Base-by-base conservation (phyloP, 2,888 invertebrate genomes). In the Idaea straminata region DNA sequence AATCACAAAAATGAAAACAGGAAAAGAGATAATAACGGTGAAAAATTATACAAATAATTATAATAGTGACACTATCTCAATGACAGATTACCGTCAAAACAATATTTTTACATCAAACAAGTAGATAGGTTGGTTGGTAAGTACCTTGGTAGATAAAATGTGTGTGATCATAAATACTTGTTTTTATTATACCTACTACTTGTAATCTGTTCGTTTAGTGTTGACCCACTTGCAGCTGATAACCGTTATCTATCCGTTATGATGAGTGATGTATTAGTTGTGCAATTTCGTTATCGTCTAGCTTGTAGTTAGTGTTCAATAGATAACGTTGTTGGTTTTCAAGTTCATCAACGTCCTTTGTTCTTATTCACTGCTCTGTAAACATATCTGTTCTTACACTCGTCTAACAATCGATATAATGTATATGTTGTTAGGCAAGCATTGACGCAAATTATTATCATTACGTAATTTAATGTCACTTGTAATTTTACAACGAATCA, bases 221-320 rank as follows among this genome's bases (percentile, higher is more conserved):
- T 83, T 90, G 89, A 89, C 91, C 91, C 76, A 91, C 79, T 89
- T 90, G 83, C 76, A 68, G 70, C 69, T 77, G 88, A 90, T 90
- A 89, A 86, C 78, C 68, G 74, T 80, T 89, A 90, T 91, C 88
- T 81, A 74, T 77, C 73, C 70, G 74, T 79, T 80, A 77, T 73
- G 74, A 81, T 59, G 82, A 80, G 74, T 84, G 81, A 85, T 86
- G 82, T 87, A 83, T 84, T 85, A 81, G 81, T 86, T 86, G 85
- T 84, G 85, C 86, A 88, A 88, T 85, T 83, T 75, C 74, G 77
- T 80, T 87, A 89, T 87, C 85, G 69, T 75, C 61, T 74, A 73
- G 47, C 47, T 47, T 7, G 67, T 71, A 74, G 79, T 82, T 79
- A 76, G 76, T 72, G 70, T 66, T 76, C 69, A 74, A 78, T 77